Conservation (phyloP, 53 echinoderm and acorn worm genomes). For the Henricia sp. region DNA sequence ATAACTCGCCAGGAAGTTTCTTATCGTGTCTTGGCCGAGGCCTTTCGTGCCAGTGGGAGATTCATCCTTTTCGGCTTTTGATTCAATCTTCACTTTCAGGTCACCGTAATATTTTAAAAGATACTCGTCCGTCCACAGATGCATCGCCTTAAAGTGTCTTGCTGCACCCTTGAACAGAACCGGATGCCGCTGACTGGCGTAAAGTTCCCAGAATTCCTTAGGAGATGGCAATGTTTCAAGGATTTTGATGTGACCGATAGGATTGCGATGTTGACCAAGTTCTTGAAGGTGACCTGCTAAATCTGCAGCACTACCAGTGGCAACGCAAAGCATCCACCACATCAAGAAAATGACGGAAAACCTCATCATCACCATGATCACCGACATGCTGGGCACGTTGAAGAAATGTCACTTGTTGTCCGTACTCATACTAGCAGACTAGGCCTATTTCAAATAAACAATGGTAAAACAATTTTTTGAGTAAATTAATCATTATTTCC, state of each 20-base stretch:
- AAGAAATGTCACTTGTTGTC: too few species aligned
- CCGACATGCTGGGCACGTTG: too few species aligned
- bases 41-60: slow-evolving; percentile 81
- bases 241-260: slow-evolving; percentile 87
- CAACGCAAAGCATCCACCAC: too few species aligned
- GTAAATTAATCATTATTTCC: too few species aligned
- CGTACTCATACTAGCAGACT: too few species aligned
- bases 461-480: too few species aligned
- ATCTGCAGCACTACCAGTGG: too few species aligned
- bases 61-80: slow-evolving; percentile 78
- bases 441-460: too few species aligned
- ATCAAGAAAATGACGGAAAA: too few species aligned
- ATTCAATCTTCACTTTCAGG: slow-evolving; percentile 87
- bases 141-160: slow-evolving; percentile 63
- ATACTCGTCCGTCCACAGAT: slow-evolving; percentile 86
- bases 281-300: slow-evolving; percentile 75
- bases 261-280: slow-evolving; percentile 78
- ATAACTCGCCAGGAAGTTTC: slow-evolving; percentile 77
- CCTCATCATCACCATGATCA: too few species aligned
- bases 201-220: slow-evolving; percentile 85
- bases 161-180: slow-evolving; percentile 80
- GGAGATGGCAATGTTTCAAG: slow-evolving; percentile 68
- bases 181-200: slow-evolving; percentile 75
- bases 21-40: slow-evolving; percentile 90
- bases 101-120: slow-evolving; percentile 71